Conservation (phyloP, 1,140 invertebrate species). For the Drosophila pseudoobscura region DNA sequence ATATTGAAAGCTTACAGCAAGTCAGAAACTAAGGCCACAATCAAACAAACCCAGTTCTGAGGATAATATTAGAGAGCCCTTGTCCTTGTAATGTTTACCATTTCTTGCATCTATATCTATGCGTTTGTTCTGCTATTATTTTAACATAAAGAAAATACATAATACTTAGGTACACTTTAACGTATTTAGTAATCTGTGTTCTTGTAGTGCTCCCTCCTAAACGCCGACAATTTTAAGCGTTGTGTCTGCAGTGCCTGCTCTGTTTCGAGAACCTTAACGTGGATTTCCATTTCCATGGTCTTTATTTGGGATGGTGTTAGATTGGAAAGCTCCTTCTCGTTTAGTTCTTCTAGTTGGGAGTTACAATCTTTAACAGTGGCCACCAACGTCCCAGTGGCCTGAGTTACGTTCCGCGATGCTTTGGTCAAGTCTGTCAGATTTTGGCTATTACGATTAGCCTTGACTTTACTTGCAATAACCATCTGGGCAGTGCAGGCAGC, state of each 20-base stretch:
- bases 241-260: conserved; percentile 95
- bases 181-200: conserved; percentile 74
- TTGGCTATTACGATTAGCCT: conserved; percentile 92
- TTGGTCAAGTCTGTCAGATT: conserved; percentile 91
- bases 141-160: conserved; percentile 21
- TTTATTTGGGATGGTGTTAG: conserved; percentile 97
- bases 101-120: conserved; percentile 3
- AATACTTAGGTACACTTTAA: conserved; percentile 30
- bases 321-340: conserved; percentile 94
- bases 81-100: neutral
- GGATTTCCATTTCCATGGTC: conserved; percentile 97
- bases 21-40: no score
- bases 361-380: conserved; percentile 95
- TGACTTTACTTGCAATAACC: conserved; percentile 96
- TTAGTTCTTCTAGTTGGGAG: conserved; percentile 94
- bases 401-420: conserved; percentile 94
- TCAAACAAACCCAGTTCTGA: no score
- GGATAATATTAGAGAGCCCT: no score
- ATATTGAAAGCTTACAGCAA: no score
- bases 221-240: conserved; percentile 90
- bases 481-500: conserved; percentile 98
- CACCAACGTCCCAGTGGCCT: conserved; percentile 95
- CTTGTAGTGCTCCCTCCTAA: conserved; percentile 95
- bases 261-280: conserved; percentile 95
- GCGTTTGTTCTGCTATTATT: conserved; percentile 38